These are phyloP conservation scores for Gryllus longicercus DNA, from an alignment of 2,888 invertebrate genomes.

Conservation along the genomic window DNA sequence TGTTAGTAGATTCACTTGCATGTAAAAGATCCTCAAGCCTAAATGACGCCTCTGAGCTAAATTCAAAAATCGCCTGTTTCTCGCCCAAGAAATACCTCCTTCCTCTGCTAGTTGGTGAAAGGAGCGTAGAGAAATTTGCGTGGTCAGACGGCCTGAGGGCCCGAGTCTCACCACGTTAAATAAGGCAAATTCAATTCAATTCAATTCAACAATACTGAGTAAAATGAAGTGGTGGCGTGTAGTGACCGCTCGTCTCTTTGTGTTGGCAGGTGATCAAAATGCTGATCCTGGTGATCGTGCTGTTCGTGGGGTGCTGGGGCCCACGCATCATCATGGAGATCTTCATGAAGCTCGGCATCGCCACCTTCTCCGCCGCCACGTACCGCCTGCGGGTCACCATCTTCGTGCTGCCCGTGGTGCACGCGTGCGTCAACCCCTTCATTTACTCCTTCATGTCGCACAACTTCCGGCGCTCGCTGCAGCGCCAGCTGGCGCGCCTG, in stretches of 20 bases:
- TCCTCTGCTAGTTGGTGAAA: too few species aligned
- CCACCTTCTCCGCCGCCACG: slow-evolving; percentile 41
- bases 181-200: too few species aligned
- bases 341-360: slow-evolving; percentile 44
- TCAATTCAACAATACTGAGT: too few species aligned
- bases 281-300: slow-evolving; percentile 50
- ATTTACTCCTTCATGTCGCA: slow-evolving; percentile 43
- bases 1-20: too few species aligned
- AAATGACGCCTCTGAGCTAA: too few species aligned
- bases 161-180: too few species aligned
- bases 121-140: too few species aligned
- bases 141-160: too few species aligned
- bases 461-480: slow-evolving; percentile 33
- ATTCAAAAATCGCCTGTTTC: too few species aligned
- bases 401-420: slow-evolving; percentile 46
- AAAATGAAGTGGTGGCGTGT: neutral
- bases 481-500: slow-evolving; percentile 24
- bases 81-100: too few species aligned
- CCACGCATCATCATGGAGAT: slow-evolving; percentile 49
- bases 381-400: slow-evolving; percentile 44
- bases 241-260: slow-evolving; percentile 25
- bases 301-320: slow-evolving; percentile 53
- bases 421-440: slow-evolving; percentile 47
- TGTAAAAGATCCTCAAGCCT: too few species aligned
- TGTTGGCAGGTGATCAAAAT: slow-evolving; percentile 52